Conservation (phyloP, 2,797 vertebrate species). For the Pelobates cultripes region DNA sequence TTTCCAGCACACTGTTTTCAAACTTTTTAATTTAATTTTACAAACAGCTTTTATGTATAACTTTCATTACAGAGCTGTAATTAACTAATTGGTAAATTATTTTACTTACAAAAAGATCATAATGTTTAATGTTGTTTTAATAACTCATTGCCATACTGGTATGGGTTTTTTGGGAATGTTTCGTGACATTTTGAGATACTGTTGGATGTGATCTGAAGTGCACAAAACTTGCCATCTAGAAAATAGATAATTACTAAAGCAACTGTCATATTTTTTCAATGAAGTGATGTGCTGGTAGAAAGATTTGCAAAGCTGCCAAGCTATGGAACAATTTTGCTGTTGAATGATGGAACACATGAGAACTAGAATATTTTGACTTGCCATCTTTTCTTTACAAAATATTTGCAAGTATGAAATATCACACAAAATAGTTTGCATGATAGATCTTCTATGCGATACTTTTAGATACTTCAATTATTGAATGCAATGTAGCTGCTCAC, state of each 20-base stretch:
- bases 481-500: not conserved
- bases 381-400: slow-evolving; percentile 53
- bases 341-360: slow-evolving; percentile 45
- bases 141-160: slow-evolving; percentile 31
- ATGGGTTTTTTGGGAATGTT: slow-evolving; percentile 35
- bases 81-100: slow-evolving; percentile 42
- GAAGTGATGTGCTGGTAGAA: slow-evolving; percentile 53
- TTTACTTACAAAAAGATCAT: slow-evolving; percentile 21
- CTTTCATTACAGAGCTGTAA: slow-evolving; percentile 24
- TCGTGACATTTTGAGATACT: slow-evolving; percentile 52
- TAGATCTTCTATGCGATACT: slow-evolving; percentile 11
- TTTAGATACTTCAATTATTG: not conserved
- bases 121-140: slow-evolving; percentile 48
- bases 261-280: slow-evolving; percentile 55
- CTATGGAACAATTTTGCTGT: slow-evolving; percentile 50
- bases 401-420: slow-evolving; percentile 41
- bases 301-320: slow-evolving; percentile 51
- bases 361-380: slow-evolving; percentile 53
- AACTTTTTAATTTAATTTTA: not conserved
- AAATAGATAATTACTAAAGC: slow-evolving; percentile 56
- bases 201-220: slow-evolving; percentile 52
- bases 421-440: slow-evolving; percentile 18
- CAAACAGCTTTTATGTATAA: not conserved
- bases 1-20: not conserved
- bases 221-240: slow-evolving; percentile 53